Conservation (phyloP, 2,888 invertebrate species). For the Melanostoma mellinum region DNA sequence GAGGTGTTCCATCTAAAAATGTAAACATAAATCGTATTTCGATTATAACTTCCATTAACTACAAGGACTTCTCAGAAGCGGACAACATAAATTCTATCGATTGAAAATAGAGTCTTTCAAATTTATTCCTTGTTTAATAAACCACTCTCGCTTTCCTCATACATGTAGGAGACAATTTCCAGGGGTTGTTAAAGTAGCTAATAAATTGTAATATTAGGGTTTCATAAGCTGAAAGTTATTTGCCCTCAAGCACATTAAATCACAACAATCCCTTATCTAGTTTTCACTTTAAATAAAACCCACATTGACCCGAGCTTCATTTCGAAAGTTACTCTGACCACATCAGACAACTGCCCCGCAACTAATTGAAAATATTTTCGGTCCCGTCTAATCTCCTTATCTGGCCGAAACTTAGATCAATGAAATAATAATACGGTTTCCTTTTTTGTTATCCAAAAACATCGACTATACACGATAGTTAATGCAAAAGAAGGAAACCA, state of each 20-base stretch:
- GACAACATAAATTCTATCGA: no score
- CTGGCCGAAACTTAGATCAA: conserved; percentile 57
- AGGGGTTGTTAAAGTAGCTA: conserved; percentile 8
- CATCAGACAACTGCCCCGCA: conserved; percentile 30
- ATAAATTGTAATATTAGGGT: conserved; percentile 45
- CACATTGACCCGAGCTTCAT: conserved; percentile 23
- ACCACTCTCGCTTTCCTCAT: no score
- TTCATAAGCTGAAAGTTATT: conserved; percentile 40
- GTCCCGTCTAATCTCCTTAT: conserved; percentile 69
- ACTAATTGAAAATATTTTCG: conserved; percentile 71
- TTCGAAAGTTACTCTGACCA: conserved; percentile 36
- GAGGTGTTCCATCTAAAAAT: no score
- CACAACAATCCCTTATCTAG: conserved; percentile 42
- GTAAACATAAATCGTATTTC: no score
- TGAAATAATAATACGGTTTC: conserved; percentile 67
- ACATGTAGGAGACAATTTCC: no score
- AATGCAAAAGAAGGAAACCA: conserved; percentile 13
- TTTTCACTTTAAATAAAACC: conserved; percentile 43
- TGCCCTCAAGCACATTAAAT: conserved; percentile 27
- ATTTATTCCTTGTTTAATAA: no score
- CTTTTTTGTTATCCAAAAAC: conserved; percentile 47
- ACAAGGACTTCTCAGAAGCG: no score
- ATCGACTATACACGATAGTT: neutral
- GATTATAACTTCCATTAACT: no score
- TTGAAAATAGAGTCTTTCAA: no score